These are phyloP conservation scores for Drosophila ezoana DNA, from an alignment of 2,888 invertebrate species.

Conservation along the genomic window DNA sequence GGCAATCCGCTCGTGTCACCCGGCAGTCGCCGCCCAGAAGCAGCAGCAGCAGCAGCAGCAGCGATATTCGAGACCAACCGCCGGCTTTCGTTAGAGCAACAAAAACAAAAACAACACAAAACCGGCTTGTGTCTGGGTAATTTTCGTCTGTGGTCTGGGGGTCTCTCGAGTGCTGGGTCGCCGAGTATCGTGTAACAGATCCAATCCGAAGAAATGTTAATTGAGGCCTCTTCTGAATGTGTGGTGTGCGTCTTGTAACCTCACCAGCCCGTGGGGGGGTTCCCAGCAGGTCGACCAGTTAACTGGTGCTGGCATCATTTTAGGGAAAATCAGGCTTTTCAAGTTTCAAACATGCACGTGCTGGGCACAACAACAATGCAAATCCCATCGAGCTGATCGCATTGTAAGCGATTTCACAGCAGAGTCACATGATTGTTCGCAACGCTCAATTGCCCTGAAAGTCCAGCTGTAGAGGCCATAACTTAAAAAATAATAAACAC, in stretches of 20 bases:
- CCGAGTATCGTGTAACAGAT: slow-evolving; percentile 41
- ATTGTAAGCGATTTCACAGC: slow-evolving; percentile 39
- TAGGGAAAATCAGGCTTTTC: slow-evolving; percentile 34
- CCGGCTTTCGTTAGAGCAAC: slow-evolving; percentile 69
- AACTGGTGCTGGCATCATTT: slow-evolving; percentile 7
- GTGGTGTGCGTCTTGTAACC: slow-evolving; percentile 9
- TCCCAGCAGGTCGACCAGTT: slow-evolving; percentile 11
- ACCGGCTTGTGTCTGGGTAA: slow-evolving; percentile 52
- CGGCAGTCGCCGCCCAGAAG: slow-evolving; percentile 26
- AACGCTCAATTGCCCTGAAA: slow-evolving; percentile 10
- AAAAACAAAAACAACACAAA: slow-evolving; percentile 23
- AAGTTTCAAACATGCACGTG: slow-evolving; percentile 38
- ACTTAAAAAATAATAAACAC: slow-evolving; percentile 5
- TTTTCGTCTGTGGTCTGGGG: slow-evolving; percentile 25
- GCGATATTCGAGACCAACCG: slow-evolving; percentile 65
- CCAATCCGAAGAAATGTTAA: slow-evolving; percentile 39
- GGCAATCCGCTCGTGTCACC: slow-evolving; percentile 52
- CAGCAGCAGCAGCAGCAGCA: slow-evolving; percentile 2
- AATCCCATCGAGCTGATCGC: slow-evolving; percentile 10
- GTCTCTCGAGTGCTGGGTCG: slow-evolving; percentile 6
- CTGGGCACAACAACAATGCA: slow-evolving; percentile 19
- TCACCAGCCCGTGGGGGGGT: slow-evolving; percentile 10
- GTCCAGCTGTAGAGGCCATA: slow-evolving; percentile 16
- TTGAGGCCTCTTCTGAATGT: slow-evolving; percentile 8
- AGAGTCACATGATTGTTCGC: slow-evolving; percentile 40